These are phyloP conservation scores for Apistogramma diplotaenia DNA, from an alignment of 2,113 vertebrate genomes.

Conservation along the genomic window DNA sequence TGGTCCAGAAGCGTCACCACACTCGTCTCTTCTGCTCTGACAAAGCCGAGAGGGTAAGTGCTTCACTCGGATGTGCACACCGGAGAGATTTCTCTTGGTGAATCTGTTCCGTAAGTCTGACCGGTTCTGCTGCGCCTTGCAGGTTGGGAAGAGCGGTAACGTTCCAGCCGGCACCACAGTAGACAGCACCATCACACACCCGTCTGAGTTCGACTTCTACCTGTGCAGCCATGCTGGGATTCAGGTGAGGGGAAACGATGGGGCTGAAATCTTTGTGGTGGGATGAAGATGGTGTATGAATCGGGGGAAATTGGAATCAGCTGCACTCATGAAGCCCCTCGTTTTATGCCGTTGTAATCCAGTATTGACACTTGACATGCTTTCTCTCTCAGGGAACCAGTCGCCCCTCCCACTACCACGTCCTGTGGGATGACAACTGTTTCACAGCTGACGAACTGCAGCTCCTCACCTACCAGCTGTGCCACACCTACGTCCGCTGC, in stretches of 20 bases:
- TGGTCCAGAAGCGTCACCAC: slow-evolving; percentile 98
- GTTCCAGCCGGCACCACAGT: slow-evolving; percentile 98
- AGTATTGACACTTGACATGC: not conserved
- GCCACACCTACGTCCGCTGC: slow-evolving; percentile 96
- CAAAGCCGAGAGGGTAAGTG: slow-evolving; percentile 94
- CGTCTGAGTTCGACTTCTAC: slow-evolving; percentile 99
- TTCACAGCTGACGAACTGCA: slow-evolving; percentile 97
- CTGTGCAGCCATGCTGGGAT: slow-evolving; percentile 99
- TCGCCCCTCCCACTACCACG: slow-evolving; percentile 98
- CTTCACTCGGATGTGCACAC: not conserved
- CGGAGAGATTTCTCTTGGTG: not conserved
- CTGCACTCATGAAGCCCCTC: not conserved
- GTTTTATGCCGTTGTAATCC: not conserved
- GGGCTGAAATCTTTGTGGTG: not conserved
- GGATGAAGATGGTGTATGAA: not conserved
- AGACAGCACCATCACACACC: slow-evolving; percentile 98
- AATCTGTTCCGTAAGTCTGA: not conserved
- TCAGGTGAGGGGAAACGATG: slow-evolving; percentile 80
- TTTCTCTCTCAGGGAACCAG: slow-evolving; percentile 88
- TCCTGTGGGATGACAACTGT: slow-evolving; percentile 98
- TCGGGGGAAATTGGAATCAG: not conserved
- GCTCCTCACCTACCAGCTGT: slow-evolving; percentile 97
- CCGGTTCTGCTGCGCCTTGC: not conserved
- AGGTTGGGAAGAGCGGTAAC: slow-evolving; percentile 99
- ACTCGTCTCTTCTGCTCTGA: slow-evolving; percentile 97